phyloP scores from a whole-genome alignment of 2,113 vertebrate genomes.

The Peucedramus taeniatus region DNA sequence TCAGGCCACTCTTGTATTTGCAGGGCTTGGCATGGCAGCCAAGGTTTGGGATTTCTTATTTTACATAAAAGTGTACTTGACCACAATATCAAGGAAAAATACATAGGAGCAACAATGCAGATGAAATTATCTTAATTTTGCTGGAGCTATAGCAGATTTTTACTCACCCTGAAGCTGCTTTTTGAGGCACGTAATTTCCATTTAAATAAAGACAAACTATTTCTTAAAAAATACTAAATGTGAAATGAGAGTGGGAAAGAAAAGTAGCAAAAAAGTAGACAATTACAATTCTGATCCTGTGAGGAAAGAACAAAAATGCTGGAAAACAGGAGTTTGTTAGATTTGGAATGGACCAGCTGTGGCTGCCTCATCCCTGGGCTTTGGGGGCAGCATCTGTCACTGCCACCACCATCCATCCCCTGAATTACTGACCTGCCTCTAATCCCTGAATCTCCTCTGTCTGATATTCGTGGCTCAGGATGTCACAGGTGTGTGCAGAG shows the following conservation, averaged over 20 bases:
- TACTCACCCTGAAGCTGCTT: not conserved
- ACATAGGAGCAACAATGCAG: not conserved
- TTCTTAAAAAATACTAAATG: not conserved
- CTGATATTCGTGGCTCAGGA: not conserved
- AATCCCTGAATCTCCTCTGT: not conserved
- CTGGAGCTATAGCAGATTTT: not conserved
- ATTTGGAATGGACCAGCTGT: not conserved
- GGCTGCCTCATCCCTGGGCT: not conserved
- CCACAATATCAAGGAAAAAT: not conserved
- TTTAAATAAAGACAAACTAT: not conserved
- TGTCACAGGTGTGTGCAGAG: not conserved
- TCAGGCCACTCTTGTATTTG: not conserved
- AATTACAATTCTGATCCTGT: not conserved
- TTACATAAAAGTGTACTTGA: not conserved
- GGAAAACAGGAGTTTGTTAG: not conserved
- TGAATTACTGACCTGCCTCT: not conserved
- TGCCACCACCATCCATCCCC: not conserved
- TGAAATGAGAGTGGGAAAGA: not conserved
- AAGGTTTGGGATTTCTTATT: not conserved
- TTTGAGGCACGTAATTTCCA: not conserved
- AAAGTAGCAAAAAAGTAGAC: not conserved
- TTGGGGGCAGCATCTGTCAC: accelerated
- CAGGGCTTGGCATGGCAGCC: not conserved
- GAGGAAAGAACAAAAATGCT: not conserved
- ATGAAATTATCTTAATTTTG: not conserved